A percentile compares a stretch with the other conserved stretches of the same genome.
Evolutionary conservation across 1,140 invertebrate species (phyloP).

Genomic region (honey bee (Apis mellifera)): Amel_HAv3.1 CM009937.2:11982001-11982500

Average conservation of each 20-base stretch:
- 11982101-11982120: no score
- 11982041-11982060: no score
- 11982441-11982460: not conserved
- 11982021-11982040: no score
- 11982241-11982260: not conserved
- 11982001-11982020: no score
- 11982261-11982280: not conserved
- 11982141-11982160: no score
- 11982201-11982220: not conserved
- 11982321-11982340: slow-evolving; percentile 32
- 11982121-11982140: no score
- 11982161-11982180: no score
- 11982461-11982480: slow-evolving; percentile 5
- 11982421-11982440: not conserved
- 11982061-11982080: no score
- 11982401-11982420: not conserved
- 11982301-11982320: no score
- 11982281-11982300: slow-evolving; percentile 4
- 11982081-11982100: no score
- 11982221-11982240: not conserved
- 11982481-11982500: not conserved
- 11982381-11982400: not conserved
- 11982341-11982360: not conserved
- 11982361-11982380: not conserved
- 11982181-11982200: no score